phyloP scores from a whole-genome alignment of 1,140 invertebrate species.

The Hypothenemus hampei region DNA sequence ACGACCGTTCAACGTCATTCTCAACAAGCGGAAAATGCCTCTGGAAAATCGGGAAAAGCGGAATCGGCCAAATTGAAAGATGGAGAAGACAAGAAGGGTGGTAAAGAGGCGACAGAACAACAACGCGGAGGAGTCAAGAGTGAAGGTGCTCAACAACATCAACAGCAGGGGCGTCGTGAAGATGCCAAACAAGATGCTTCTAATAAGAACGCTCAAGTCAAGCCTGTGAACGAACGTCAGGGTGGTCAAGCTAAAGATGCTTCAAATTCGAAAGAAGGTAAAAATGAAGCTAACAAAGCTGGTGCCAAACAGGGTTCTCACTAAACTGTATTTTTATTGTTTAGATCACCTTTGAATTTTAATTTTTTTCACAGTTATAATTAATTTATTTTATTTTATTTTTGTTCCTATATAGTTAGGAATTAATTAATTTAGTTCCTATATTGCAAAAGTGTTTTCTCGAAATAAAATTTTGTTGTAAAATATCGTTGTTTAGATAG shows the following conservation, averaged over 20 bases:
- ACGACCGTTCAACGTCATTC: not conserved
- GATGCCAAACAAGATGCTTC: not conserved
- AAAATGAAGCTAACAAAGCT: not conserved
- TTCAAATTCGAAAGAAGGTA: not conserved
- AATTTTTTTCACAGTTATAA: not conserved
- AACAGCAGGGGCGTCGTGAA: constrained; percentile 1
- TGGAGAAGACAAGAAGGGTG: not conserved
- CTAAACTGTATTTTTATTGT: not conserved
- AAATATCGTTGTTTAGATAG: too few relatives aligned
- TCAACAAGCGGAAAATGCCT: not conserved
- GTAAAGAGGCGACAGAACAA: too few relatives aligned
- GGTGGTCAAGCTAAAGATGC: not conserved
- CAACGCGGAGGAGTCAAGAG: not conserved
- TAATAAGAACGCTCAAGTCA: not conserved
- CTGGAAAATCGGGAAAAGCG: not conserved
- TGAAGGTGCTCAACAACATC: not conserved
- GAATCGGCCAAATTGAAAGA: not conserved
- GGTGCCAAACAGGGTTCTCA: not conserved
- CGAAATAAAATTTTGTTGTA: too few relatives aligned
- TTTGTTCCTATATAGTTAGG: not conserved
- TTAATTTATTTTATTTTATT: not conserved
- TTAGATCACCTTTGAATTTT: not conserved
- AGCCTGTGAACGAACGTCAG: not conserved
- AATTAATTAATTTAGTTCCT: not conserved
- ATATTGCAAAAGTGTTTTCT: too few relatives aligned